phyloP scores from a whole-genome alignment of 2,797 vertebrate genomes.

The Lutjanus campechanus region DNA sequence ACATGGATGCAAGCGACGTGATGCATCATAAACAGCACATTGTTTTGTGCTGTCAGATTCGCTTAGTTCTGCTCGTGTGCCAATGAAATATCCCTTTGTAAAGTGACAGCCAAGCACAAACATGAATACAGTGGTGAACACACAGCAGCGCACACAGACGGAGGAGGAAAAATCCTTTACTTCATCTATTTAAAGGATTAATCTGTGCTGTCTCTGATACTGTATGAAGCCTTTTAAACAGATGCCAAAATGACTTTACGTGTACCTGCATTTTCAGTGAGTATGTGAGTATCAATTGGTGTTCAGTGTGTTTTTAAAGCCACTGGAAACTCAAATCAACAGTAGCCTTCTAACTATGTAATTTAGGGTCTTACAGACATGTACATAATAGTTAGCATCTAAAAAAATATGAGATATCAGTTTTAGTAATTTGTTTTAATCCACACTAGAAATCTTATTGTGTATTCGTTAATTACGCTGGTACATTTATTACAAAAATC shows the following conservation, averaged over 20 bases:
- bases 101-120: background rate
- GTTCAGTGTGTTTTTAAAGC: background rate
- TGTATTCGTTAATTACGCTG: too few species aligned
- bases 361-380: too few species aligned
- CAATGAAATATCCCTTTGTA: background rate
- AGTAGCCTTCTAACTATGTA: too few species aligned
- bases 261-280: background rate
- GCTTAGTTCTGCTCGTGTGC: background rate
- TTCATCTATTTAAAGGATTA: background rate
- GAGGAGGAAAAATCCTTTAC: background rate
- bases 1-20: background rate
- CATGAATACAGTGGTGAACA: background rate
- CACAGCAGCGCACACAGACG: background rate
- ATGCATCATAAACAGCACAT: constrained; percentile 29
- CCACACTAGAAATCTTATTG: too few species aligned
- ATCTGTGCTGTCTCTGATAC: background rate
- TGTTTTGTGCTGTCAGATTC: background rate
- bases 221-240: background rate
- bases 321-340: background rate
- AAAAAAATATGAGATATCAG: too few species aligned
- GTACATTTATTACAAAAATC: too few species aligned
- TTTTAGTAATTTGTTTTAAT: too few species aligned
- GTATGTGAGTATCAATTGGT: background rate
- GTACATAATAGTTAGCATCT: too few species aligned
- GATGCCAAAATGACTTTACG: background rate